Conservation (phyloP, 2,797 vertebrate genomes). For the Tauraco hartlaubi region DNA sequence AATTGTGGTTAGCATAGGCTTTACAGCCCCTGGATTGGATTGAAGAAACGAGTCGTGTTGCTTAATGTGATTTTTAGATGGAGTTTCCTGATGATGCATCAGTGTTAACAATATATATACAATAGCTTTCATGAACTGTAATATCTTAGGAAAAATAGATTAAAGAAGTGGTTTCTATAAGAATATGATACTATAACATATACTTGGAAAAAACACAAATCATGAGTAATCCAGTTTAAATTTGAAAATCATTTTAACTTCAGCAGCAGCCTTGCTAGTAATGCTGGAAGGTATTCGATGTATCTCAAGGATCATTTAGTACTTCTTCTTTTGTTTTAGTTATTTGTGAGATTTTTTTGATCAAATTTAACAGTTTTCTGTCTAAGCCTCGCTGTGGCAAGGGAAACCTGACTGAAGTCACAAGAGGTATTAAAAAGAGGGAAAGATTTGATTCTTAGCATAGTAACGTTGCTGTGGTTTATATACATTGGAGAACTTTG, state of each 20-base stretch:
- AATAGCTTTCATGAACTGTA: constrained; percentile 63
- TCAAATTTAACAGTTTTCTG: background rate
- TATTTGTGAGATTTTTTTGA: background rate
- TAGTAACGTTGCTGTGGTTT: background rate
- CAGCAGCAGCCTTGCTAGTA: background rate
- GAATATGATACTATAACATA: constrained; percentile 44
- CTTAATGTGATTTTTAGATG: constrained; percentile 53
- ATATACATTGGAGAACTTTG: background rate
- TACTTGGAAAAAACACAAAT: constrained; percentile 36
- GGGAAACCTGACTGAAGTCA: background rate
- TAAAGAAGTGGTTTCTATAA: constrained; percentile 47
- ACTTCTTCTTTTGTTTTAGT: background rate
- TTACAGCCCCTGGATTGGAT: constrained; percentile 26
- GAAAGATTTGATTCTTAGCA: background rate
- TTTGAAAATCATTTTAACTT: constrained; percentile 1
- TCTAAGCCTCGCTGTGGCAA: background rate
- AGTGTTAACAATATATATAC: constrained; percentile 9
- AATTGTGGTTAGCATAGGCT: background rate
- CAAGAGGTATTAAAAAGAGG: background rate
- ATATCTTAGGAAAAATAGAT: constrained; percentile 39
- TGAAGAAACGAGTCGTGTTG: background rate
- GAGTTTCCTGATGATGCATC: constrained; percentile 36
- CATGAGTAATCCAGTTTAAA: constrained; percentile 40
- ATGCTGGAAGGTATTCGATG: background rate
- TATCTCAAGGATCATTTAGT: background rate